Base-by-base conservation (phyloP, 2,797 vertebrate genomes). In the Alauda arvensis region DNA sequence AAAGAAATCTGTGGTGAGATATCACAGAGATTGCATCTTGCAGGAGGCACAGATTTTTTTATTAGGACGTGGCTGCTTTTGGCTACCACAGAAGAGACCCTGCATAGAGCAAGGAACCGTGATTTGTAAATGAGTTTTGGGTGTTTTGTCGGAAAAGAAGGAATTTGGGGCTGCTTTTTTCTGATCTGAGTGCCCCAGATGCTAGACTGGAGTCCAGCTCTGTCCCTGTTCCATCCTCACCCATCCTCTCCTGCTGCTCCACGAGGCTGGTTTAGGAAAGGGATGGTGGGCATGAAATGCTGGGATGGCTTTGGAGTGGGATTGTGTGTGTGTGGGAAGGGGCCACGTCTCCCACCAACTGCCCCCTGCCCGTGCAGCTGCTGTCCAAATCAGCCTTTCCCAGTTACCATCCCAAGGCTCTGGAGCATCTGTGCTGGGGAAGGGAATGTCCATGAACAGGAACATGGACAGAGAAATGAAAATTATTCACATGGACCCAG, bases 21-120 rank as follows among this genome's bases (percentile, higher is more conserved):
- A 34, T 6, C 25, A 29, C 34, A 53, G 39, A 51, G 45, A 55
- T 25, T 24, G 6, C 6, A 2, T 60, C 66, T 57, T 39, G 53
- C 19, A 78, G 60, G 60, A 77, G 63, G 19, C 12, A 33, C 0
- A 0, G 4, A 11, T 46, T 59, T 59, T 10, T 12, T 56, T 77
- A 10, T 8, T 15, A 24, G 60, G 34, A 16, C 25, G 7, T 13
- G 19, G 16, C 56, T 87, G n/a, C 25, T 72, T 42, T 40, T 42
- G 39, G 46, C 19, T 24, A 37, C 40, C 1, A 0, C 8, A 33
- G 37, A 21, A 72, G 11, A 49, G 2, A 65, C 2, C 9, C 15
- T 42, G 7, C 5, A 3, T 6, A 82, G 23, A 76, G 29, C 33
- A 67, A 24, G 14, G 46, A n/a, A 3, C 12, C 11, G 1, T 48